Percentiles rank a stretch among this genome's conserved stretches.
Evolutionary conservation across 2,797 vertebrate genomes (phyloP).

Genomic region (Macropodus opercularis): DNA sequence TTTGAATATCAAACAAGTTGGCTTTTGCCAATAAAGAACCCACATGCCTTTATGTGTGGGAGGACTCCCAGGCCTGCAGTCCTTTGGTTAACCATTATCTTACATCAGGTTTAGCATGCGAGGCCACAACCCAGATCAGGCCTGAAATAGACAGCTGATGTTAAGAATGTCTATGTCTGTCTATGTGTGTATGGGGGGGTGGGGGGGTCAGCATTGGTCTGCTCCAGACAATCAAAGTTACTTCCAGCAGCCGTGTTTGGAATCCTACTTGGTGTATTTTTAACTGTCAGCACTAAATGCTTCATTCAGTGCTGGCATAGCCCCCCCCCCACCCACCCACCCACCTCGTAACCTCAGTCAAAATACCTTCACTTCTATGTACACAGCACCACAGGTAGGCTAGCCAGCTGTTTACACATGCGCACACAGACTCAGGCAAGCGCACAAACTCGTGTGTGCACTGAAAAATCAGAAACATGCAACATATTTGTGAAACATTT

Average conservation of each 20-base stretch:
- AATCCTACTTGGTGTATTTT: slow-evolving; percentile 73
- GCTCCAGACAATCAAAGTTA: slow-evolving; percentile 45
- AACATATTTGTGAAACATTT: no score
- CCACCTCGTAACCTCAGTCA: slow-evolving; percentile 77
- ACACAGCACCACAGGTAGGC: slow-evolving; percentile 72
- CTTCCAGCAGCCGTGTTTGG: slow-evolving; percentile 51
- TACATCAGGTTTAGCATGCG: slow-evolving; percentile 73
- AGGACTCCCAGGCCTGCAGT: slow-evolving; percentile 63
- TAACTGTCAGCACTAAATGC: slow-evolving; percentile 83
- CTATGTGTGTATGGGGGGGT: slow-evolving; percentile 1
- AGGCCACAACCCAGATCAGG: slow-evolving; percentile 67
- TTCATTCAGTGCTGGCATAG: slow-evolving; percentile 75
- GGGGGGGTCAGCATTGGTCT: slow-evolving; percentile 24
- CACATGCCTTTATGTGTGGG: slow-evolving; percentile 75
- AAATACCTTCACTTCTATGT: slow-evolving; percentile 80
- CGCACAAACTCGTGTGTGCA: slow-evolving; percentile 36
- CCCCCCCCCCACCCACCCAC: slow-evolving; percentile 69
- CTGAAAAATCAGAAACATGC: slow-evolving; percentile 53
- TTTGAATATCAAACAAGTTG: slow-evolving; percentile 69
- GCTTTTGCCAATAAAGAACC: slow-evolving; percentile 59
- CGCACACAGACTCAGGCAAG: slow-evolving; percentile 51
- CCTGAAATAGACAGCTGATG: slow-evolving; percentile 67
- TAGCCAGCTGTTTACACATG: slow-evolving; percentile 77
- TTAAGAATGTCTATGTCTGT: slow-evolving; percentile 31
- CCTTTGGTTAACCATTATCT: slow-evolving; percentile 83